Conservation (phyloP, 2,113 vertebrate species). For the Brachionichthys hirsutus region DNA sequence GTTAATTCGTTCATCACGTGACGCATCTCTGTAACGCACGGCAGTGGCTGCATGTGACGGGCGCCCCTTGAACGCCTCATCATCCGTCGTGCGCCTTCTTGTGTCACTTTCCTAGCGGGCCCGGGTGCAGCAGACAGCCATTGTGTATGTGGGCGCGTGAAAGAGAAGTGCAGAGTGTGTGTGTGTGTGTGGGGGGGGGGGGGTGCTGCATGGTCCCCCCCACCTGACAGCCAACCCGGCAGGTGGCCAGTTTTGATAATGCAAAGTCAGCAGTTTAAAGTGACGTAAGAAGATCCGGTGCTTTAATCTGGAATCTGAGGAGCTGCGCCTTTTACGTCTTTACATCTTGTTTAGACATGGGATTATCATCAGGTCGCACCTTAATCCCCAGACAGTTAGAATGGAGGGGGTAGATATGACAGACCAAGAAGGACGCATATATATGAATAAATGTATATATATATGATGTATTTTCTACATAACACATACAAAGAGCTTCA, state of each 20-base stretch:
- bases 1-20: constrained; percentile 55
- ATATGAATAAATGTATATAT: constrained; percentile 8
- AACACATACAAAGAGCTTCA: constrained; percentile 23
- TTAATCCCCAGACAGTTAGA: no score
- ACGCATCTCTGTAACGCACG: constrained; percentile 39
- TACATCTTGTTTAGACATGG: no score
- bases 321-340: no score
- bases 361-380: no score
- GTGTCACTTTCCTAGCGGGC: constrained; percentile 32
- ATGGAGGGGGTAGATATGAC: no score
- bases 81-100: constrained; percentile 47
- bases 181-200: no score
- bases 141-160: neutral
- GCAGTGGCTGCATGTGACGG: constrained; percentile 53
- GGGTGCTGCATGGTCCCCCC: constrained; percentile 1
- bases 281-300: constrained; percentile 12
- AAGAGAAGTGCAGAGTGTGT: neutral
- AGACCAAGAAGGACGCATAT: no score
- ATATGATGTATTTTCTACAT: constrained; percentile 13
- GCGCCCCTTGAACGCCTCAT: constrained; percentile 45
- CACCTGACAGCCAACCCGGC: constrained; percentile 29
- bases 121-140: constrained; percentile 11
- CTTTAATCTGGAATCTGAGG: neutral
- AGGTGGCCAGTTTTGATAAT: constrained; percentile 23
- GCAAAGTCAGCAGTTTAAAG: constrained; percentile 44